Conservation (phyloP, 2,113 vertebrate species). For the Heteronetta atricapilla region DNA sequence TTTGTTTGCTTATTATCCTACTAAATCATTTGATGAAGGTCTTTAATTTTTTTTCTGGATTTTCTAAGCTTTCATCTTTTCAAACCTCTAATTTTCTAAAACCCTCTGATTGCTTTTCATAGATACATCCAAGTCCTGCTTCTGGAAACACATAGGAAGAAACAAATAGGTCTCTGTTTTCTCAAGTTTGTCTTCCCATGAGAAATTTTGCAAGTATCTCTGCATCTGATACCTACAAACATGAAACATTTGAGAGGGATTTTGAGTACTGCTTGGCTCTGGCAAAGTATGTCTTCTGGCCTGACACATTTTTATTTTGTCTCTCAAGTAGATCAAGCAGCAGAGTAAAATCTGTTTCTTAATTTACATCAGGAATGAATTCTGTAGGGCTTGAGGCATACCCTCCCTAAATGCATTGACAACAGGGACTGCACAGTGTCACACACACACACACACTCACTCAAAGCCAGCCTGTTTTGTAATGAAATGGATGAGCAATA, state of each 20-base stretch:
- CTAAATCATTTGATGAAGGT: neutral
- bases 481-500: neutral
- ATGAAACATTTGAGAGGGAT: neutral
- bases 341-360: neutral
- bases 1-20: neutral
- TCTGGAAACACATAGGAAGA: neutral
- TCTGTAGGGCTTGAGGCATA: neutral
- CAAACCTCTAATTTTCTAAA: neutral
- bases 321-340: neutral
- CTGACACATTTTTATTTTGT: neutral
- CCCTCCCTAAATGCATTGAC: fast-evolving
- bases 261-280: neutral
- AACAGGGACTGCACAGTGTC: neutral
- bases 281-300: neutral
- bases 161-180: neutral
- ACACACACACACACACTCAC: neutral
- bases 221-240: neutral
- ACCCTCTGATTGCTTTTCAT: neutral
- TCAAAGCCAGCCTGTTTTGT: fast-evolving
- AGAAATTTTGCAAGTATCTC: neutral
- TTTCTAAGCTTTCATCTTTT: neutral
- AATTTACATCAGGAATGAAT: neutral
- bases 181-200: neutral
- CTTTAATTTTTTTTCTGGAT: neutral
- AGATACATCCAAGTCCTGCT: neutral